Conservation (phyloP, 2,888 invertebrate species). For the Lapara coniferarum region DNA sequence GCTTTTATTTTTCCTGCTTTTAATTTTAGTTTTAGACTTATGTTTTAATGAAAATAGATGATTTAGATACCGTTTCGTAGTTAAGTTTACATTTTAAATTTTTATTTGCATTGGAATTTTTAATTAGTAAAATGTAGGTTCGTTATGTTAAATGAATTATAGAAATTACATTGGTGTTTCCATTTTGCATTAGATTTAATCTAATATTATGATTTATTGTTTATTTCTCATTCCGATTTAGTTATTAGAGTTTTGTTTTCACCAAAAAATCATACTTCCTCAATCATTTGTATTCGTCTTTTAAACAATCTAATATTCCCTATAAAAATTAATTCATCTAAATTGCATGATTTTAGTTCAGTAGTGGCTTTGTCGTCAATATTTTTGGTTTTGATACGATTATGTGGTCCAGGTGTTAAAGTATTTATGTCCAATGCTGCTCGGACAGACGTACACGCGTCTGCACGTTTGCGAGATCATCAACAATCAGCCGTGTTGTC, state of each 20-base stretch:
- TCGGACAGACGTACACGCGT: slow-evolving; percentile 93
- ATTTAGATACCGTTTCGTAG: neutral
- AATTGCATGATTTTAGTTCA: neutral
- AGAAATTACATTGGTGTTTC: too few relatives aligned
- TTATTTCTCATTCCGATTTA: too few relatives aligned
- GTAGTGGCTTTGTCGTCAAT: slow-evolving; percentile 3
- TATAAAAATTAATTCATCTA: too few relatives aligned
- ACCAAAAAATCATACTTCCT: too few relatives aligned
- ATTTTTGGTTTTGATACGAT: slow-evolving; percentile 15
- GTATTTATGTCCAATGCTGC: slow-evolving; percentile 72
- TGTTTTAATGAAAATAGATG: too few relatives aligned
- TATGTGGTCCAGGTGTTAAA: slow-evolving; percentile 61
- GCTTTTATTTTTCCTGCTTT: neutral
- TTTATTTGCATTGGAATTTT: neutral
- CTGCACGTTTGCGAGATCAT: slow-evolving; percentile 94
- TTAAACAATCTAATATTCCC: too few relatives aligned
- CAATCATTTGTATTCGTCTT: too few relatives aligned
- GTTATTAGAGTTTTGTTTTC: too few relatives aligned
- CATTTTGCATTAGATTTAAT: too few relatives aligned
- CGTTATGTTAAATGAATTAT: neutral
- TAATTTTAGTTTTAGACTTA: neutral
- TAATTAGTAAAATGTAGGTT: neutral
- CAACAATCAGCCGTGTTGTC: slow-evolving; percentile 93
- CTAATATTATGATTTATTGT: too few relatives aligned
- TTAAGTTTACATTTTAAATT: neutral